Conservation (phyloP, 2,888 invertebrate genomes). For the Beris chalybata region DNA sequence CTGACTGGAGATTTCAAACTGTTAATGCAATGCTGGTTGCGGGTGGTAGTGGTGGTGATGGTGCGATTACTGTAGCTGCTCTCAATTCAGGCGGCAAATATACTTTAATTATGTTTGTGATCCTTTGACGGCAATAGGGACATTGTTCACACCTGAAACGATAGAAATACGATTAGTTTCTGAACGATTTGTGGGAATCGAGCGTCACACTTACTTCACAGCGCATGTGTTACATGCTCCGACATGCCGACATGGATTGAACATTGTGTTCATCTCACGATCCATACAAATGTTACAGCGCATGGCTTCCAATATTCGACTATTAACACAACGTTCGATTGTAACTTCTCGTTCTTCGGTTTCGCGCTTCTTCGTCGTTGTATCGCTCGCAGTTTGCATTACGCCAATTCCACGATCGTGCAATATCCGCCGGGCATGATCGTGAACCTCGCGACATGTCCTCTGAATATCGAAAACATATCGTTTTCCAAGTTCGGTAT, state of each 20-base stretch:
- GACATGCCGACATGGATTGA: conserved; percentile 88
- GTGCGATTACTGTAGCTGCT: conserved; percentile 28
- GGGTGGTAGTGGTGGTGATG: no score
- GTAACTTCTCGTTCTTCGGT: conserved; percentile 52
- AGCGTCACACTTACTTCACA: conserved; percentile 56
- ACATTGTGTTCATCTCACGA: conserved; percentile 75
- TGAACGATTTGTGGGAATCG: no score
- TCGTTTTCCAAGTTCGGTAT: conserved; percentile 81
- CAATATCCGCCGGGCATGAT: conserved; percentile 77
- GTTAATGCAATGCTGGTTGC: conserved; percentile 1
- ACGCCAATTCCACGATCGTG: conserved; percentile 59
- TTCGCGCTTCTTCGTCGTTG: conserved; percentile 42
- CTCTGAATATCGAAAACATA: conserved; percentile 89
- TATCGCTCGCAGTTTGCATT: conserved; percentile 26
- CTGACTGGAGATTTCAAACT: no score
- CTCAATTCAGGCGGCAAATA: conserved; percentile 54
- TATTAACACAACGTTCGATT: conserved; percentile 54
- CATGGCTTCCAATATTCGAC: conserved; percentile 65
- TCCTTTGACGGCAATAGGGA: conserved; percentile 54
- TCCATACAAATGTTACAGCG: conserved; percentile 90
- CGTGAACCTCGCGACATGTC: conserved; percentile 87
- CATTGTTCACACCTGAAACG: conserved; percentile 52
- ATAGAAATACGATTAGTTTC: conserved; percentile 6
- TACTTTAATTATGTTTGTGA: conserved; percentile 52
- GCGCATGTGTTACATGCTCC: conserved; percentile 80